phyloP scores from a whole-genome alignment of 2,797 vertebrate species.

The Sebastes goodei region DNA sequence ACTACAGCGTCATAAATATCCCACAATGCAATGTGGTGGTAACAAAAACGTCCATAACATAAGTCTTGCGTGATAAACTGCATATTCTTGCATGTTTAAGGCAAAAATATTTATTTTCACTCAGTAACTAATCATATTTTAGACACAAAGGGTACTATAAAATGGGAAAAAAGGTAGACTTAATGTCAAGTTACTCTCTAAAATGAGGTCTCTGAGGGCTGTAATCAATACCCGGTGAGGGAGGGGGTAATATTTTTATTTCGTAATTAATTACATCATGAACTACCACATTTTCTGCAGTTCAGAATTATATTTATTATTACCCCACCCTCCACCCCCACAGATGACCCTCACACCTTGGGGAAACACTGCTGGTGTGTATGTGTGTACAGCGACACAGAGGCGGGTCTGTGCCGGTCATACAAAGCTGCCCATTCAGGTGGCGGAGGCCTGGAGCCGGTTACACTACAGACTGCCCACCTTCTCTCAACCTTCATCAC shows the following conservation, averaged over 20 bases:
- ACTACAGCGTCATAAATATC: no score
- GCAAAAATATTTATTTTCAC: neutral
- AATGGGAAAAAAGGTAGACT: neutral
- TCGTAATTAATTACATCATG: neutral
- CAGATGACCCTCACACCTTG: constrained; percentile 25
- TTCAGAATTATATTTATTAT: constrained; percentile 5
- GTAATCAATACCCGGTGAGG: no score
- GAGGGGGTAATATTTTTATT: neutral
- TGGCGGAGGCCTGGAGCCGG: constrained; percentile 44
- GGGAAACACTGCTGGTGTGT: constrained; percentile 19
- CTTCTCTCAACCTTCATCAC: constrained; percentile 55
- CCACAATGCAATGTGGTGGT: no score
- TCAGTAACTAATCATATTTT: neutral
- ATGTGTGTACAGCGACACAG: constrained; percentile 37
- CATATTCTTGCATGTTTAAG: neutral
- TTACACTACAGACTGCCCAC: constrained; percentile 39
- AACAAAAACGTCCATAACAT: no score
- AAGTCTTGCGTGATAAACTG: neutral
- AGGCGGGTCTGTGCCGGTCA: constrained; percentile 43
- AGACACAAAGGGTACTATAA: neutral
- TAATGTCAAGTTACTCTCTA: neutral
- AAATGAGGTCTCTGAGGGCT: neutral
- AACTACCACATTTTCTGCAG: neutral
- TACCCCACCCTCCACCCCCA: neutral
- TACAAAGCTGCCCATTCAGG: constrained; percentile 76